Conservation (phyloP, 1,140 invertebrate genomes). For the Rhopalosiphum padi region DNA sequence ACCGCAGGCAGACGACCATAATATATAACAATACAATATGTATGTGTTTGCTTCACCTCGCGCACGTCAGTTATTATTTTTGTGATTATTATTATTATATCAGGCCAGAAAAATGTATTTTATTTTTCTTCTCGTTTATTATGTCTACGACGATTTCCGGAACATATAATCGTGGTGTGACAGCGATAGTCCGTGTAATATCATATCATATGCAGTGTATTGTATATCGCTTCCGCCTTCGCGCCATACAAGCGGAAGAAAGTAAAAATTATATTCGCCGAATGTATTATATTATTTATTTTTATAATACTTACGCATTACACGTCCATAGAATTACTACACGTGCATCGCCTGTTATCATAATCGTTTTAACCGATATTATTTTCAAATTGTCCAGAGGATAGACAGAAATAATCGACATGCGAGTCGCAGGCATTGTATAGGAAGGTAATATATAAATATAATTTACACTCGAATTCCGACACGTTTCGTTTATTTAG, state of each 20-base stretch:
- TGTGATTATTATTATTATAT: background rate
- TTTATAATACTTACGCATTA: background rate
- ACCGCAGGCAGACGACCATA: background rate
- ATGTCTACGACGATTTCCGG: background rate
- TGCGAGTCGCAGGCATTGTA: background rate
- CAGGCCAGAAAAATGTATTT: background rate
- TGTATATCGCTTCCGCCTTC: background rate
- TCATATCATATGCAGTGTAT: background rate
- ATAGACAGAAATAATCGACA: background rate
- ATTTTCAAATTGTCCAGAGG: background rate
- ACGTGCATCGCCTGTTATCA: background rate
- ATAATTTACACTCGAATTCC: background rate
- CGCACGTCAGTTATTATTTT: background rate
- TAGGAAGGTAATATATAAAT: no score
- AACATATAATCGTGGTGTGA: background rate
- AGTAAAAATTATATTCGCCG: conserved; percentile 27
- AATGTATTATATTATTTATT: background rate
- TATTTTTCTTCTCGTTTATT: background rate
- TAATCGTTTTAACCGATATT: background rate
- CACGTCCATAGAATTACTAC: background rate
- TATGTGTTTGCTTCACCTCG: background rate
- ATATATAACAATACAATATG: background rate
- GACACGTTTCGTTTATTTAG: background rate
- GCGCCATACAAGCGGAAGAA: background rate
- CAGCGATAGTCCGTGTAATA: background rate